A percentile compares a stretch with the other conserved stretches of the same genome.
These are phyloP conservation scores for Heterodera schachtii DNA, from an alignment of 1,140 invertebrate species.

Conservation along the genomic window DNA sequence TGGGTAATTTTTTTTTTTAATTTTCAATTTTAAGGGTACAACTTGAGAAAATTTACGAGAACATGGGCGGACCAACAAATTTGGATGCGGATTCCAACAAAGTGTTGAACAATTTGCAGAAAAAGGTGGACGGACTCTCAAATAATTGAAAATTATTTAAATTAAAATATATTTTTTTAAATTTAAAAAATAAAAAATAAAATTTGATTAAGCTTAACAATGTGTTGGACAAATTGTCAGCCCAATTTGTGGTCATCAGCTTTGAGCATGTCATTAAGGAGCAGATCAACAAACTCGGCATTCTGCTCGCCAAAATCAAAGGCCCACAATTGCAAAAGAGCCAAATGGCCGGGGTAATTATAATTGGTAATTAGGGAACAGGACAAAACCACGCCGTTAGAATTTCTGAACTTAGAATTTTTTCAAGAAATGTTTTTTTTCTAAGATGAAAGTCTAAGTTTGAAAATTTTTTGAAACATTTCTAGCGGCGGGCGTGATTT, in stretches of 20 bases:
- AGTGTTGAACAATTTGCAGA: conserved; percentile 92
- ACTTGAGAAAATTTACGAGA: conserved; percentile 98
- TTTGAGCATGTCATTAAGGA: conserved; percentile 88
- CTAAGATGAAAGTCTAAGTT: too few species aligned
- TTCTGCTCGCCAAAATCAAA: conserved; percentile 86
- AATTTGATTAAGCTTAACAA: conserved; percentile 73
- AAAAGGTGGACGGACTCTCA: conserved; percentile 69
- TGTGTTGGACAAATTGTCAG: conserved; percentile 91
- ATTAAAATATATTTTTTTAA: too few species aligned
- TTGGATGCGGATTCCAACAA: conserved; percentile 92
- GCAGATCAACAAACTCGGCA: conserved; percentile 88
- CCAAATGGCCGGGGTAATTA: conserved; percentile 70
- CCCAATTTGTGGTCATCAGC: conserved; percentile 84
- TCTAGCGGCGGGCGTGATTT: too few species aligned
- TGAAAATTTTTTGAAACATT: too few species aligned
- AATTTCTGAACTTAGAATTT: too few species aligned
- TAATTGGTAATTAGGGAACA: too few species aligned
- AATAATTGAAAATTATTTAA: too few species aligned
- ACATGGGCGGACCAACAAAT: conserved; percentile 90
- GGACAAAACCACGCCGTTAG: too few species aligned
- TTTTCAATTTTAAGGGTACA: conserved; percentile 75
- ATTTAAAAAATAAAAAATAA: too few species aligned
- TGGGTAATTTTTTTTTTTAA: too few species aligned
- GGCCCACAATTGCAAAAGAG: conserved; percentile 71
- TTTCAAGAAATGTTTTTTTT: too few species aligned